A percentile compares a stretch with the other conserved stretches of the same genome.
phyloP scores from a whole-genome alignment of 2,113 vertebrate species.

The Halcyon malimbica region DNA sequence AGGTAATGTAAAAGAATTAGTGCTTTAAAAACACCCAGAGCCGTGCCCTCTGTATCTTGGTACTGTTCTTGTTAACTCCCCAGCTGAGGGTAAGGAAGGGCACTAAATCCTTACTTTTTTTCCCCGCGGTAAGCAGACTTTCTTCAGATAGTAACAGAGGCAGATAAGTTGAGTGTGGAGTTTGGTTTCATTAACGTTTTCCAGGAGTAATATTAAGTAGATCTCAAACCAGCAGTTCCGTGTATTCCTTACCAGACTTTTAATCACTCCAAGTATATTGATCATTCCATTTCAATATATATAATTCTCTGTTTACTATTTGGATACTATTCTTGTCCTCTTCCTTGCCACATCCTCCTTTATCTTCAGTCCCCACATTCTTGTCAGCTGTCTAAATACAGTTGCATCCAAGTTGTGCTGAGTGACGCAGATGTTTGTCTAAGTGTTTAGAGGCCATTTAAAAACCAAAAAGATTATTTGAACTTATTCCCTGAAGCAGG shows the following conservation, averaged over 20 bases:
- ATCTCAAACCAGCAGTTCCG: background rate
- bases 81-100: background rate
- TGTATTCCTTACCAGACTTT: background rate
- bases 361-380: background rate
- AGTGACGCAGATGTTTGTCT: background rate
- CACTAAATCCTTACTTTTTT: background rate
- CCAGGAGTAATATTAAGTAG: background rate
- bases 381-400: constrained; percentile 21
- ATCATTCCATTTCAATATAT: background rate
- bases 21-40: background rate
- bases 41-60: background rate
- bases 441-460: background rate
- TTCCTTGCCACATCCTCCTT: background rate
- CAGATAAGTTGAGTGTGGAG: background rate
- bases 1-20: background rate
- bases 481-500: background rate
- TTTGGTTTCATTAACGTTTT: background rate
- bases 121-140: background rate
- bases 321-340: background rate
- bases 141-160: background rate
- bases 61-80: background rate
- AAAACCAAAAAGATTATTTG: background rate
- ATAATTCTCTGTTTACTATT: background rate
- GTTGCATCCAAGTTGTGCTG: background rate
- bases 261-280: background rate